Percentiles rank a stretch among this genome's conserved stretches.
phyloP scores from a whole-genome alignment of 2,113 vertebrate species.

The Otus sunia region DNA sequence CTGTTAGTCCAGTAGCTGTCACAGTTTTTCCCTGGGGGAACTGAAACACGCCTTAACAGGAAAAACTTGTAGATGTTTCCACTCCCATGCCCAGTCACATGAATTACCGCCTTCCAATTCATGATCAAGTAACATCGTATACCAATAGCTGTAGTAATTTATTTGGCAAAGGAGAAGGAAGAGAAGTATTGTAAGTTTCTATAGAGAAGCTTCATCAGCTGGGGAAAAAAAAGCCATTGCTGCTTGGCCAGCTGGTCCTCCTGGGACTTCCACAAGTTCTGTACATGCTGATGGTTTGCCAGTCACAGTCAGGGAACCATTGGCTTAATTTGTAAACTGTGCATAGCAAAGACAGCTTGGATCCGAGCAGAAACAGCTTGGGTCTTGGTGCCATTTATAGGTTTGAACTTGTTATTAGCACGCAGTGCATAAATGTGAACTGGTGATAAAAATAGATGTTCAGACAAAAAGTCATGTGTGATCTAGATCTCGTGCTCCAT shows the following conservation, averaged over 20 bases:
- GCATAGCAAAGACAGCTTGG: neutral
- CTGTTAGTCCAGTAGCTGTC: neutral
- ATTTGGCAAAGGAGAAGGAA: neutral
- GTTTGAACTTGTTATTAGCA: neutral
- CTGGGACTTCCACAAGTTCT: neutral
- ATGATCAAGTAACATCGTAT: neutral
- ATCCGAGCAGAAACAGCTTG: neutral
- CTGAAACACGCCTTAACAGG: neutral
- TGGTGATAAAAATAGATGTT: slow-evolving; percentile 15
- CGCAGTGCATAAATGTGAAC: neutral
- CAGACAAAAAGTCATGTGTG: neutral
- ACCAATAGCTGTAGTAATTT: neutral
- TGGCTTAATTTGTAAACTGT: neutral
- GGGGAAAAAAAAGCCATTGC: neutral
- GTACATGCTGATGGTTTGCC: neutral
- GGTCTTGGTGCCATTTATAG: neutral
- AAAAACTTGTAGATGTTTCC: neutral
- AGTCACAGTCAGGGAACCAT: neutral
- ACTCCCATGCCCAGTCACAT: neutral
- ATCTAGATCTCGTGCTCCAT: neutral
- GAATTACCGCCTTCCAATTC: neutral
- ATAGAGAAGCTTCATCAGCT: neutral
- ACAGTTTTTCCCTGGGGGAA: neutral
- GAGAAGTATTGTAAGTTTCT: neutral
- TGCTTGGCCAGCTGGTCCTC: neutral